These are phyloP conservation scores for Helicoverpa assulta DNA, from an alignment of 2,888 invertebrate genomes.

Conservation along the genomic window DNA sequence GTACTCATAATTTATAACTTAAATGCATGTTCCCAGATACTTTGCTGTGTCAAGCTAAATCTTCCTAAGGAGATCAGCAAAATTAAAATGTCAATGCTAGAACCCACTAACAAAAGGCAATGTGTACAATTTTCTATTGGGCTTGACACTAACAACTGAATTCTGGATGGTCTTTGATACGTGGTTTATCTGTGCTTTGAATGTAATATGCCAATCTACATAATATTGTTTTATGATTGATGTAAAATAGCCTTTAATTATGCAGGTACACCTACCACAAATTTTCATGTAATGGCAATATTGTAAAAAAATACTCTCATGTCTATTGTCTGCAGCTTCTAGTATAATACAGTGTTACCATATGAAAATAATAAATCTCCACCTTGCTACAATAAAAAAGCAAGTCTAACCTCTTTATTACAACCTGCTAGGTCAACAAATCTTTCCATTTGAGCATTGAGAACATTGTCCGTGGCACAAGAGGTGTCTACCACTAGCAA, in stretches of 20 bases:
- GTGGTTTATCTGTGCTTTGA: not conserved
- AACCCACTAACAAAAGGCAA: conserved; percentile 33
- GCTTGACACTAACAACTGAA: conserved; percentile 13
- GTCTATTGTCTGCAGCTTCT: conserved; percentile 13
- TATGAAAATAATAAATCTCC: conserved; percentile 5
- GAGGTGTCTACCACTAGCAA: conserved; percentile 87
- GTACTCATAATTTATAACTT: conserved; percentile 34
- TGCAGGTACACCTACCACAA: not conserved
- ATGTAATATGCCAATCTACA: too few species aligned
- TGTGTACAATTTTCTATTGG: conserved; percentile 26
- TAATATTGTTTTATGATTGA: too few species aligned
- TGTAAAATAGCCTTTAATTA: not conserved
- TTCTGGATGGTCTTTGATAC: not conserved
- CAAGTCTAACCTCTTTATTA: conserved; percentile 1
- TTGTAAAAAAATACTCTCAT: not conserved
- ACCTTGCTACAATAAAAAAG: conserved; percentile 26
- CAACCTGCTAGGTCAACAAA: conserved; percentile 82
- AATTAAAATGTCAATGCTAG: conserved; percentile 40
- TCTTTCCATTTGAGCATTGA: conserved; percentile 87
- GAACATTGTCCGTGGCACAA: conserved; percentile 83
- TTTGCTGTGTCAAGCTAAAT: not conserved
- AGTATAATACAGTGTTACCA: not conserved
- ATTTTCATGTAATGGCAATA: not conserved
- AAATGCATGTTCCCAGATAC: conserved; percentile 13
- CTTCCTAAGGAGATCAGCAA: not conserved